Base-by-base conservation (phyloP, 2,797 vertebrate genomes). In the Emys orbicularis region DNA sequence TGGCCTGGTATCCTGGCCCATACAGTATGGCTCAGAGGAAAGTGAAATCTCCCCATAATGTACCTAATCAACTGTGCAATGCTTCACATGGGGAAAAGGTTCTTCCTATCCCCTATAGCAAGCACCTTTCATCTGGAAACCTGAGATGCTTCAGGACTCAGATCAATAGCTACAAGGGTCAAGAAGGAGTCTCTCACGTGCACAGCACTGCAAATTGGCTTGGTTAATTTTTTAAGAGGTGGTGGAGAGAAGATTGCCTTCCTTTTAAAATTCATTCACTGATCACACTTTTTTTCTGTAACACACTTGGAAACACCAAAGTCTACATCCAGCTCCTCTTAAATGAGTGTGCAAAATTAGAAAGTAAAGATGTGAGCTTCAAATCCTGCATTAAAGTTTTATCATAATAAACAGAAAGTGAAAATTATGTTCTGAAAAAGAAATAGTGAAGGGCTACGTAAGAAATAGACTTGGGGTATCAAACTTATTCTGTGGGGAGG, bases 1-100 rank as follows among this genome's bases (percentile, higher is more conserved):
- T 2, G 41, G 5, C 1, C 16, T 7, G 16, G 25, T 1, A 0
- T 18, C n/a, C 50, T n/a, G 53, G 21, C 50, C 72, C 34, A 56
- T 0, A 0, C 19, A 4, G 1, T 2, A 74, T 8, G 10, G 52
- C 61, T 83, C 53, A n/a, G 21, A 81, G n/a, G 31, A 92, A 88
- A 83, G 25, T 12, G 23, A 82, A 59, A 82, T 13, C 12, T 54
- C 53, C n/a, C 79, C n/a, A 81, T 13, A 27, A 41, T 47, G 59
- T 0, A 47, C 37, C 50, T 79, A 49, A 37, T 4, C 29, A 87
- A 8, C 25, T 76, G 25, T 15, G 21, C 31, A 76, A 8, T 27
- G 72, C 41, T 47, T 37, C 37, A 19, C n/a, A 11, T n/a, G 23
- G 88, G 31, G 57, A 3, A 25, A 80, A 59, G 21, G 8, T 23